These are phyloP conservation scores for Micrastur ruficollis DNA, from an alignment of 2,797 vertebrate genomes.

Conservation along the genomic window DNA sequence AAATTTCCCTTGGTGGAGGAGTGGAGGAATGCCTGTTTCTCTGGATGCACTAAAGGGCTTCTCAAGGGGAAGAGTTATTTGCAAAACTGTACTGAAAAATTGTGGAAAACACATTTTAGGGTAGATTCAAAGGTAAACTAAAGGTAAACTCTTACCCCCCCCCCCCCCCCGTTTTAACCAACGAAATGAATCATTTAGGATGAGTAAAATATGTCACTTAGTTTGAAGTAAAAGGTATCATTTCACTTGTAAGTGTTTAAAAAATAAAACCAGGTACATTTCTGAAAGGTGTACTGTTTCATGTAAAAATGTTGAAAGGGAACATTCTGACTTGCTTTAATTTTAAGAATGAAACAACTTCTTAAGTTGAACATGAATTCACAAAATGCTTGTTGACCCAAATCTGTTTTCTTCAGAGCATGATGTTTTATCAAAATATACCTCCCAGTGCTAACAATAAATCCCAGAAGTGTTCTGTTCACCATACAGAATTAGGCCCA, in stretches of 20 bases:
- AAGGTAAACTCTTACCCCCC: no score
- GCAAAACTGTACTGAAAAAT: background rate
- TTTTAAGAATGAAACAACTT: conserved; percentile 46
- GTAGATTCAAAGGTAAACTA: background rate
- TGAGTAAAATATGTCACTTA: background rate
- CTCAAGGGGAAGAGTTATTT: background rate
- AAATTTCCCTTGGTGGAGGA: background rate
- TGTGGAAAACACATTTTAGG: background rate
- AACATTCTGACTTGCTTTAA: conserved; percentile 23
- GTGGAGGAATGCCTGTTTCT: background rate
- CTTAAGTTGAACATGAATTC: conserved; percentile 29
- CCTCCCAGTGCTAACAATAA: background rate
- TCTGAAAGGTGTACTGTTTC: conserved; percentile 7
- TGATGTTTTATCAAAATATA: background rate
- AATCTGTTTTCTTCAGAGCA: conserved; percentile 41
- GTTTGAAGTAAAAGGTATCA: background rate
- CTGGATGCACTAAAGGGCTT: background rate
- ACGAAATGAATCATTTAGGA: background rate
- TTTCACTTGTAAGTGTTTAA: conserved; percentile 22
- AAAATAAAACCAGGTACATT: background rate
- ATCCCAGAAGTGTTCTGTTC: background rate
- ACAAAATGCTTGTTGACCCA: conserved; percentile 38
- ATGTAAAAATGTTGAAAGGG: conserved; percentile 32
- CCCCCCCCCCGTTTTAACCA: accelerated
- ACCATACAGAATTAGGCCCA: background rate